Percentiles rank a stretch among this genome's conserved stretches.
Conservation (phyloP, 37 sponge, comb jelly and placozoan genomes). For the Aplysina aerophoba region DNA sequence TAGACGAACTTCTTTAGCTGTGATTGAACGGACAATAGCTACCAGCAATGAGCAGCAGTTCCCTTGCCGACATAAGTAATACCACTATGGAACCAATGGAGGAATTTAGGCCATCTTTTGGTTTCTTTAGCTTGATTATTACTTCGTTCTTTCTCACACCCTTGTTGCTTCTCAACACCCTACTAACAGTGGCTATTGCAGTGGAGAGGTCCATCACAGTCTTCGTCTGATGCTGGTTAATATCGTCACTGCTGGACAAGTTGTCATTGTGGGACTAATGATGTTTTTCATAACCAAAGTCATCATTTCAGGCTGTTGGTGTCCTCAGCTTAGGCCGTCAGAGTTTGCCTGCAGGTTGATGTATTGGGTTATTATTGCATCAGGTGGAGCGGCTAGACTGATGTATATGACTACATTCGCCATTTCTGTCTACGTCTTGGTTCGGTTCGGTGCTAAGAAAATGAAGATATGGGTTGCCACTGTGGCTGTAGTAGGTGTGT, state of each 20-base stretch:
- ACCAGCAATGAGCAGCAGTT: no score
- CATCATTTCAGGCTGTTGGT: not conserved
- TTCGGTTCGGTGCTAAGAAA: not conserved
- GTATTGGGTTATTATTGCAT: not conserved
- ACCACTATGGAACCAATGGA: no score
- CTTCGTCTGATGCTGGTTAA: not conserved
- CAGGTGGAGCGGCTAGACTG: not conserved
- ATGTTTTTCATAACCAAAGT: not conserved
- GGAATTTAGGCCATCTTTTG: no score
- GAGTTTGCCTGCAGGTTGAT: constrained; percentile 5
- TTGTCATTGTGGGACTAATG: not conserved
- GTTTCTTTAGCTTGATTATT: not conserved
- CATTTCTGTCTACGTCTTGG: not conserved
- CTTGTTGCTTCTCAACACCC: not conserved
- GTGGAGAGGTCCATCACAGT: not conserved
- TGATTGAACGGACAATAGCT: no score
- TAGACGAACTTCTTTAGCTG: no score
- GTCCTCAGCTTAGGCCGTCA: not conserved
- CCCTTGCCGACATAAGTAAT: no score
- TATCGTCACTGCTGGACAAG: not conserved
- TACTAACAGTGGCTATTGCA: not conserved
- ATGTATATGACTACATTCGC: not conserved
- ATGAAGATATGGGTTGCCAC: not conserved
- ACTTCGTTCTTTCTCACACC: constrained; percentile 3
- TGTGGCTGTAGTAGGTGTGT: not conserved